phyloP scores from a whole-genome alignment of 1,140 invertebrate genomes.

The Plodia interpunctella region DNA sequence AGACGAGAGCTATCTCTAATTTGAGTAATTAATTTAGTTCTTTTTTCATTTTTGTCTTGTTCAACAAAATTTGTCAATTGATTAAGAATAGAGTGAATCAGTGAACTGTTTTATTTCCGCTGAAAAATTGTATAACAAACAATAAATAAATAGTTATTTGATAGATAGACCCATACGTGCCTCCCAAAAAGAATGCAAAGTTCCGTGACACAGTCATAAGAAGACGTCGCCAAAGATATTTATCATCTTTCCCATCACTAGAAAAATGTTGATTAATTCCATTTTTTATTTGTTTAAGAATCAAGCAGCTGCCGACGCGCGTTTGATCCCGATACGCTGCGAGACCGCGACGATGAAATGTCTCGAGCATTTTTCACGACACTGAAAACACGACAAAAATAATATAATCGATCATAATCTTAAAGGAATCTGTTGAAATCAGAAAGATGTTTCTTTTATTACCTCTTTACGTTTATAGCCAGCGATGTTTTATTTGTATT shows the following conservation, averaged over 20 bases:
- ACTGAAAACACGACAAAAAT: constrained; percentile 53
- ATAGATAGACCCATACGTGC: too few species aligned
- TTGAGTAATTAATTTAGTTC: too few species aligned
- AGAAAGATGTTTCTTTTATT: constrained; percentile 32
- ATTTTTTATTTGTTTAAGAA: constrained; percentile 69
- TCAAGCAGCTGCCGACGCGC: constrained; percentile 48
- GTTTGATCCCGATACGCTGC: constrained; percentile 68
- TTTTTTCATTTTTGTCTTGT: too few species aligned
- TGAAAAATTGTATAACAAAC: too few species aligned
- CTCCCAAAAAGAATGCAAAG: too few species aligned
- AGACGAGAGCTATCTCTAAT: too few species aligned
- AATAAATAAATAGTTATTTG: too few species aligned
- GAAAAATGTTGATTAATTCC: constrained; percentile 60
- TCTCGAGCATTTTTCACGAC: constrained; percentile 57
- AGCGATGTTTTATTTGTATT: constrained; percentile 6
- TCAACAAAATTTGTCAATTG: too few species aligned
- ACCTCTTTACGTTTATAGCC: constrained; percentile 10
- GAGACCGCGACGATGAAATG: constrained; percentile 48
- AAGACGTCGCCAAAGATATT: background rate
- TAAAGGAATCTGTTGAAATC: constrained; percentile 47
- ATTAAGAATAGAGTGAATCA: too few species aligned
- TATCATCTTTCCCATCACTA: constrained; percentile 38
- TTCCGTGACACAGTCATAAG: background rate
- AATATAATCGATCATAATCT: constrained; percentile 73
- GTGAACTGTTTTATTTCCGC: too few species aligned